Conservation (phyloP, 2,113 vertebrate genomes). For the Channa maculata region DNA sequence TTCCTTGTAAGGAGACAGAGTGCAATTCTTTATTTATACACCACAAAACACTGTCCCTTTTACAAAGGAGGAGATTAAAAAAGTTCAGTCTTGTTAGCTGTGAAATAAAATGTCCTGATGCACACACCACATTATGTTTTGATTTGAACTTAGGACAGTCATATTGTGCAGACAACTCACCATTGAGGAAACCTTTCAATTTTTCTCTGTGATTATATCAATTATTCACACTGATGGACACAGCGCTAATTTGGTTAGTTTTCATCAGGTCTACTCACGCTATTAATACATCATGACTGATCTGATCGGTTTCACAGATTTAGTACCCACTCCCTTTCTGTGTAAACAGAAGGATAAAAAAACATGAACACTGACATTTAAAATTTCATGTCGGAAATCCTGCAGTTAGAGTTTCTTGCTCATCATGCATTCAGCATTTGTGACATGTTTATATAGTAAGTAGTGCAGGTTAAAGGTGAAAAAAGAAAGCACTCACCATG, state of each 20-base stretch:
- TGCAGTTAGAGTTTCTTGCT: conserved; percentile 9
- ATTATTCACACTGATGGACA: conserved; percentile 26
- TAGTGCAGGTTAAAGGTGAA: conserved; percentile 56
- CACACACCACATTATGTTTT: conserved; percentile 56
- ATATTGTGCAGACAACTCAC: conserved; percentile 49
- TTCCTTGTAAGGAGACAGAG: conserved; percentile 67
- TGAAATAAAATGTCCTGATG: conserved; percentile 52
- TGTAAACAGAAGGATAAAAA: conserved; percentile 7
- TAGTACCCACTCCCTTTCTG: background rate
- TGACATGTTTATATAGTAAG: conserved; percentile 58
- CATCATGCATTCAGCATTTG: conserved; percentile 8
- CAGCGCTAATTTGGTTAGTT: conserved; percentile 15
- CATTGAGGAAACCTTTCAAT: conserved; percentile 56
- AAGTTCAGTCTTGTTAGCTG: conserved; percentile 43
- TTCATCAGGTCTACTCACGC: conserved; percentile 12
- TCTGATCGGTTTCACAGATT: background rate
- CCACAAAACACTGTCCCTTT: conserved; percentile 68
- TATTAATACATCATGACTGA: conserved; percentile 9
- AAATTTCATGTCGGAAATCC: background rate
- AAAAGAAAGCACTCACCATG: conserved; percentile 77
- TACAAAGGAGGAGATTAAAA: conserved; percentile 41
- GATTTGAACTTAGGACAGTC: conserved; percentile 50
- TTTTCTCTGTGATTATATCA: conserved; percentile 32
- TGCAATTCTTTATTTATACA: conserved; percentile 65
- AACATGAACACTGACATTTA: background rate